These are phyloP conservation scores for Calyptomena viridis DNA, from an alignment of 2,113 vertebrate genomes.

Conservation along the genomic window DNA sequence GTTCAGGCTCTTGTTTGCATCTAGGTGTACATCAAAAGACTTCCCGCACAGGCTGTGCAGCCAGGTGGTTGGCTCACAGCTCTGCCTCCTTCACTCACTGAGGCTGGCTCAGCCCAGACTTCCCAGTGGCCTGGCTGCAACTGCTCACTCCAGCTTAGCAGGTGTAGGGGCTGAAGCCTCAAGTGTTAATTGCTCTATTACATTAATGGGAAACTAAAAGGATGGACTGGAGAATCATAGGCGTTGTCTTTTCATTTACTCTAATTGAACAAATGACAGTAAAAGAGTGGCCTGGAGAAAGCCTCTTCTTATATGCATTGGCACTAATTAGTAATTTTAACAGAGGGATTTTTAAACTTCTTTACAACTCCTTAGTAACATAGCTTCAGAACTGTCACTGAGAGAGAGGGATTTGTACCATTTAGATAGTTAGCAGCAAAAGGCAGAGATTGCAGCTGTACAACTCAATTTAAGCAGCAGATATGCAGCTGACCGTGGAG, in stretches of 20 bases:
- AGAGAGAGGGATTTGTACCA: not conserved
- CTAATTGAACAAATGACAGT: slow-evolving; percentile 39
- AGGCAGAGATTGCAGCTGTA: not conserved
- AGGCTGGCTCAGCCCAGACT: not conserved
- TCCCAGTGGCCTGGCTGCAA: not conserved
- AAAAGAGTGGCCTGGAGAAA: slow-evolving; percentile 50
- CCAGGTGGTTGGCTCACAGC: not conserved
- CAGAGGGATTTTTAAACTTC: not conserved
- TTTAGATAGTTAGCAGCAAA: not conserved
- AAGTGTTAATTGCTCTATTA: slow-evolving; percentile 61
- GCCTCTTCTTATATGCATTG: not conserved
- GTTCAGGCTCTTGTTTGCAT: slow-evolving; percentile 7
- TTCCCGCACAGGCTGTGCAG: not conserved
- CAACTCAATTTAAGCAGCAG: not conserved
- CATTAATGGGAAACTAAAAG: slow-evolving; percentile 43
- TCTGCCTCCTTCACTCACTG: not conserved
- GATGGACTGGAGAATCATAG: slow-evolving; percentile 41
- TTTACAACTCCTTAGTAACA: not conserved
- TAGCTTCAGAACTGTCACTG: not conserved
- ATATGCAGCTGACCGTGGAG: not conserved
- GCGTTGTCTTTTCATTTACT: slow-evolving; percentile 58
- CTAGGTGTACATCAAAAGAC: not conserved
- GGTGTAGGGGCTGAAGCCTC: slow-evolving; percentile 26
- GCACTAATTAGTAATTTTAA: not conserved
- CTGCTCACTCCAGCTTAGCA: not conserved